Evolutionary conservation across 2,797 vertebrate species (phyloP).

Genomic region (Pipistrellus kuhlii): DNA sequence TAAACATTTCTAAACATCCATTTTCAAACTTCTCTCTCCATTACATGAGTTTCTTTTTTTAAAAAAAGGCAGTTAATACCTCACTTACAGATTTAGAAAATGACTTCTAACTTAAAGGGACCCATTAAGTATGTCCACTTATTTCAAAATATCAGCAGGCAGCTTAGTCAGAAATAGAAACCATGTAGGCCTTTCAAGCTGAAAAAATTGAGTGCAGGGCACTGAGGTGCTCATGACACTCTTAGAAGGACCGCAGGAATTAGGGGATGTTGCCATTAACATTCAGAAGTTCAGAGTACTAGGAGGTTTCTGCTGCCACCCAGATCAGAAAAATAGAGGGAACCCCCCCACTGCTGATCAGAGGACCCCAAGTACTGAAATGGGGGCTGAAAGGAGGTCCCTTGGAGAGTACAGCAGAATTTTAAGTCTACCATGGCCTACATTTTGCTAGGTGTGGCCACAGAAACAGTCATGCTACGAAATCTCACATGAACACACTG

Average conservation of each 20-base stretch:
- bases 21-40: constrained; percentile 58
- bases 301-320: neutral
- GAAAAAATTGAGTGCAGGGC: neutral
- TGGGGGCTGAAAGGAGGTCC: neutral
- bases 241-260: neutral
- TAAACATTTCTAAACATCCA: constrained; percentile 69
- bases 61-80: constrained; percentile 4
- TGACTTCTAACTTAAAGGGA: constrained; percentile 44
- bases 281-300: neutral
- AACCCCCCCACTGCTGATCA: neutral
- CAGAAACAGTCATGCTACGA: neutral
- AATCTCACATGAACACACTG: neutral
- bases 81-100: constrained; percentile 18
- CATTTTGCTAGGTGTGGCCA: neutral
- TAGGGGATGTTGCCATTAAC: neutral
- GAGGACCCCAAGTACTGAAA: neutral
- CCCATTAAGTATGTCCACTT: neutral
- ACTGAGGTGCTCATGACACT: neutral
- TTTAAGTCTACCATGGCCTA: neutral
- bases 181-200: neutral
- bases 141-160: constrained; percentile 1
- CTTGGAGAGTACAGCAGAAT: neutral
- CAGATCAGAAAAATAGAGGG: neutral
- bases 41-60: constrained; percentile 44
- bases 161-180: neutral